Percentiles rank a stretch among this genome's conserved stretches.
phyloP scores from a whole-genome alignment of 2,113 vertebrate species.

The Plecotus auritus region DNA sequence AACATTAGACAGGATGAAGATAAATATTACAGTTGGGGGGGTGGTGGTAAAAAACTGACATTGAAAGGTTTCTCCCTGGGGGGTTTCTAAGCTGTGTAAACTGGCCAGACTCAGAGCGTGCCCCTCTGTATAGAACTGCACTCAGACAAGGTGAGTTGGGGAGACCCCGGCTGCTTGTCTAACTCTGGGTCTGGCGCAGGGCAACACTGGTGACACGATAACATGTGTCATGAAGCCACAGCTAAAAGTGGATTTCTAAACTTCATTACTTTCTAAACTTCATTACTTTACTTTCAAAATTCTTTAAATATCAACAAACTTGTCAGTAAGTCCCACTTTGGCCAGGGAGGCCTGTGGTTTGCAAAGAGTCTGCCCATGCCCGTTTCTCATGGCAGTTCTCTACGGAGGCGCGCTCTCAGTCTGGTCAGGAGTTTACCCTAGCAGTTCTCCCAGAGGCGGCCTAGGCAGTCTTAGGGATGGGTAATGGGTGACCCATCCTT shows the following conservation, averaged over 20 bases:
- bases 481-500: background rate
- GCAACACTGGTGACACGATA: background rate
- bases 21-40: slow-evolving; percentile 46
- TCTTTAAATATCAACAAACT: background rate
- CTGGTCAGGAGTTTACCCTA: background rate
- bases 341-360: background rate
- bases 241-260: background rate
- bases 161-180: background rate
- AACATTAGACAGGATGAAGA: slow-evolving; percentile 70
- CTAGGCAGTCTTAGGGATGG: background rate
- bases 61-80: background rate
- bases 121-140: background rate
- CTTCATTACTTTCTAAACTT: background rate
- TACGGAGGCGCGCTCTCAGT: too few species aligned
- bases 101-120: background rate
- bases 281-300: background rate
- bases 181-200: background rate
- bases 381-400: background rate
- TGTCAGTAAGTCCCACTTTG: background rate
- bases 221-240: background rate
- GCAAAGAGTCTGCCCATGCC: background rate
- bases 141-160: fast-evolving
- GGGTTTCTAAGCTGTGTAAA: background rate
- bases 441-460: background rate
- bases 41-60: background rate